Percentiles rank a stretch among this genome's conserved stretches.
These are phyloP conservation scores for Megastigmus dorsalis DNA, from an alignment of 2,888 invertebrate species.

Conservation along the genomic window DNA sequence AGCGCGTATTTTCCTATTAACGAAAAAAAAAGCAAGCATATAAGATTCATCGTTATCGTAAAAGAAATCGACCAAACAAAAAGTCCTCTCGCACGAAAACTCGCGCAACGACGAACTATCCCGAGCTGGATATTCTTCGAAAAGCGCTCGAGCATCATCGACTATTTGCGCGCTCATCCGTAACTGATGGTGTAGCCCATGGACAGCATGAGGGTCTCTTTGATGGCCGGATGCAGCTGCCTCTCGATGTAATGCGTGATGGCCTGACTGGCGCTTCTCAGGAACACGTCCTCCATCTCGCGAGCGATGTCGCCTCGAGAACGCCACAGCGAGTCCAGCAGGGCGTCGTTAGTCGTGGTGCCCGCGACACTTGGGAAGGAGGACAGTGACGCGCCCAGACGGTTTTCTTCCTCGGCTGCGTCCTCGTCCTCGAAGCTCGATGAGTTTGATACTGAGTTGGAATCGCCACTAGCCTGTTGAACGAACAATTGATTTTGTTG, in stretches of 20 bases:
- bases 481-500: too few relatives aligned
- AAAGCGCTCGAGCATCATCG: too few relatives aligned
- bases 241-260: constrained; percentile 89
- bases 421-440: constrained; percentile 20
- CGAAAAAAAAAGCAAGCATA: too few relatives aligned
- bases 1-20: too few relatives aligned
- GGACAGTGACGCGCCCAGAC: neutral
- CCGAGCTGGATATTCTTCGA: too few relatives aligned
- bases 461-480: constrained; percentile 1
- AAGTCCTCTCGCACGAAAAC: too few relatives aligned
- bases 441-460: constrained; percentile 13
- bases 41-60: too few relatives aligned
- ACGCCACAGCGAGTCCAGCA: constrained; percentile 63
- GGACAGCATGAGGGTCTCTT: constrained; percentile 89
- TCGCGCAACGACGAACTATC: too few relatives aligned
- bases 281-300: constrained; percentile 90
- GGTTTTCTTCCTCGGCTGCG: constrained; percentile 26
- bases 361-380: neutral
- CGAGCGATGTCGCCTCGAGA: constrained; percentile 80
- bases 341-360: constrained; percentile 19
- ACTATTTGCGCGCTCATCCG: constrained; percentile 80
- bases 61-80: too few relatives aligned
- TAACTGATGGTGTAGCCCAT: constrained; percentile 92
- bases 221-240: constrained; percentile 88
- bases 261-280: constrained; percentile 87